These are phyloP conservation scores for Tragelaphus buxtoni DNA, from an alignment of 2,113 vertebrate species.

Conservation along the genomic window DNA sequence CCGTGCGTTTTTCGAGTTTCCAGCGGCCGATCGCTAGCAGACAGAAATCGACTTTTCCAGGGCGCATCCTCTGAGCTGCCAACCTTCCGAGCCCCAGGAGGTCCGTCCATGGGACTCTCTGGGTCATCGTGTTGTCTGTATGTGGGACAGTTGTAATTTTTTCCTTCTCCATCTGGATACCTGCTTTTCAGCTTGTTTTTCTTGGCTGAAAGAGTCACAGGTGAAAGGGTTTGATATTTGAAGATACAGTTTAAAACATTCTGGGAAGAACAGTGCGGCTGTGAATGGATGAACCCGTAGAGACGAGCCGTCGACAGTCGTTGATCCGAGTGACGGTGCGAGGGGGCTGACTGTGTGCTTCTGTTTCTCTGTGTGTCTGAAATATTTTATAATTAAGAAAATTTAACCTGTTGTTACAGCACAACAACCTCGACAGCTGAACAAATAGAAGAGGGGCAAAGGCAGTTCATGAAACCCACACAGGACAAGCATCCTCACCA, in stretches of 20 bases:
- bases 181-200: neutral
- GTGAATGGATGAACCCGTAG: rapidly evolving
- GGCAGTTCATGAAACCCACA: neutral
- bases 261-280: too few species aligned
- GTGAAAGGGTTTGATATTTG: neutral
- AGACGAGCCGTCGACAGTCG: rapidly evolving
- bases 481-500: rapidly evolving
- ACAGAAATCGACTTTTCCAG: neutral
- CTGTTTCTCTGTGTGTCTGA: neutral
- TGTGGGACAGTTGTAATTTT: rapidly evolving
- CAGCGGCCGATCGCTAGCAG: rapidly evolving
- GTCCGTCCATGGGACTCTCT: neutral
- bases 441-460: neutral
- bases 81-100: neutral
- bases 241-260: neutral
- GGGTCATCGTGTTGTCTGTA: rapidly evolving
- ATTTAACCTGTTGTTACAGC: neutral
- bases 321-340: neutral
- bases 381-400: neutral
- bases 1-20: neutral
- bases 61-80: neutral
- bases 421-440: neutral
- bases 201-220: neutral
- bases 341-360: too few species aligned
- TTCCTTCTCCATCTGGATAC: neutral